Conservation (phyloP, 2,888 invertebrate genomes). For the Papilio protenor region DNA sequence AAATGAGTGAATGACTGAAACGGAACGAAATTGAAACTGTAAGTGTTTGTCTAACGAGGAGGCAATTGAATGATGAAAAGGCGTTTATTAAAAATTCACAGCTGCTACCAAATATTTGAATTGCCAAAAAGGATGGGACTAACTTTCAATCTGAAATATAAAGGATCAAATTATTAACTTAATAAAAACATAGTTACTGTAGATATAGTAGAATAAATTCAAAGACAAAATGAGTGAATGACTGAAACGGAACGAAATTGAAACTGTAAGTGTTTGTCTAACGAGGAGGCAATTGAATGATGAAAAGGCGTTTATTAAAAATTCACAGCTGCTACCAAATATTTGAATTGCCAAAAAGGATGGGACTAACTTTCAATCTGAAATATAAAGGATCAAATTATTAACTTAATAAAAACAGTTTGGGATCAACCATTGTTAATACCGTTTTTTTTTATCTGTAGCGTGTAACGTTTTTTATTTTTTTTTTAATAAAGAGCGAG, state of each 20-base stretch:
- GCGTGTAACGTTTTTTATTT: neutral
- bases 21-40: slow-evolving; percentile 20
- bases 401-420: slow-evolving; percentile 6
- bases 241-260: neutral
- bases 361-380: neutral
- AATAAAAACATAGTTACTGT: neutral
- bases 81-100: slow-evolving; percentile 35
- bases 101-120: slow-evolving; percentile 31
- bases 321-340: slow-evolving; percentile 26
- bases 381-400: neutral
- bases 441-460: neutral
- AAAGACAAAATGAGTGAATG: neutral
- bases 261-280: slow-evolving; percentile 36
- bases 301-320: slow-evolving; percentile 36
- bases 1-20: neutral
- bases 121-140: slow-evolving; percentile 10
- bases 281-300: slow-evolving; percentile 27
- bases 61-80: slow-evolving; percentile 18
- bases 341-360: slow-evolving; percentile 26
- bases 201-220: neutral
- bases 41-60: slow-evolving; percentile 39
- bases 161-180: slow-evolving; percentile 1
- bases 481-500: neutral
- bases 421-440: neutral
- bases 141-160: neutral